Conservation (phyloP, 2,113 vertebrate species). For the Notarius lentiginosus region DNA sequence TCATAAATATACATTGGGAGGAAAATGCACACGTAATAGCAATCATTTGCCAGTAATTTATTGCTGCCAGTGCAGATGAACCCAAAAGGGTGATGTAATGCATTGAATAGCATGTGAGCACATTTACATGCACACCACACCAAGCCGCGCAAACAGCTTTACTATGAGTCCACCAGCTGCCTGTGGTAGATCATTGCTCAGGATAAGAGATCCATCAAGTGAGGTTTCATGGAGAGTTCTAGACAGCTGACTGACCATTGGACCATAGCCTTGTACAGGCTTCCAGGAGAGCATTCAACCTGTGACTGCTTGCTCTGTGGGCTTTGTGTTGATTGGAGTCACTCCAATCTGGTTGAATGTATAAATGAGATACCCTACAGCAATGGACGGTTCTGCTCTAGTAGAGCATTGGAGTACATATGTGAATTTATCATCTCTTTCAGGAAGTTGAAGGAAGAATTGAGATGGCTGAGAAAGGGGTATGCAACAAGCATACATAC, state of each 20-base stretch:
- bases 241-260: conserved; percentile 12
- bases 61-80: conserved; percentile 28
- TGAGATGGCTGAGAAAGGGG: conserved; percentile 43
- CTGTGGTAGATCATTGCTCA: conserved; percentile 64
- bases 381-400: conserved; percentile 49
- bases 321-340: conserved; percentile 54
- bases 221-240: conserved; percentile 66
- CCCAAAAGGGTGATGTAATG: conserved; percentile 31
- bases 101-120: conserved; percentile 11
- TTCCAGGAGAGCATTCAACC: conserved; percentile 35
- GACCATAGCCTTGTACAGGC: not conserved
- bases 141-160: conserved; percentile 64
- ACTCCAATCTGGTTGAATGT: conserved; percentile 26
- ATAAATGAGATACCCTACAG: conserved; percentile 41
- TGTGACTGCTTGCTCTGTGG: not conserved
- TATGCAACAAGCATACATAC: conserved; percentile 53
- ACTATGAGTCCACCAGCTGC: conserved; percentile 64
- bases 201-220: conserved; percentile 68
- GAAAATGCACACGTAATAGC: conserved; percentile 49
- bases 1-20: conserved; percentile 23
- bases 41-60: conserved; percentile 44
- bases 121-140: conserved; percentile 51
- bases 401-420: conserved; percentile 52
- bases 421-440: conserved; percentile 59
- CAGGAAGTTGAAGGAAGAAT: conserved; percentile 32